Conservation (phyloP, 2,797 vertebrate genomes). For the Periparus ater region DNA sequence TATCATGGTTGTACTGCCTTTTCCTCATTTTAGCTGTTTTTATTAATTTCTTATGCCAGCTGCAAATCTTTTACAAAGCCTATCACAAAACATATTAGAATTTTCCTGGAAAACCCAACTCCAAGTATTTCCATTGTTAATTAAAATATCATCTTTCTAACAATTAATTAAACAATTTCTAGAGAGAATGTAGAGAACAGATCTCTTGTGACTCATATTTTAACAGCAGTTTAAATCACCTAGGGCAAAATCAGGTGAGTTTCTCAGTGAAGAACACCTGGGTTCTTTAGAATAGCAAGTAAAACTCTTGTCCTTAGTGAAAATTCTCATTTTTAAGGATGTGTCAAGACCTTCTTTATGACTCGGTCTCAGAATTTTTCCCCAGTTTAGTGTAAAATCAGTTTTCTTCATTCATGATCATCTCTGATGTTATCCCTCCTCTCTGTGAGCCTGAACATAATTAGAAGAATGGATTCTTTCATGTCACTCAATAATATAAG, state of each 20-base stretch:
- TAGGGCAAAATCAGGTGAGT: not conserved
- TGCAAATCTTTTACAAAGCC: not conserved
- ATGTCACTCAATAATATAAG: not conserved
- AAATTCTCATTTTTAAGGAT: not conserved
- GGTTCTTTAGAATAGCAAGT: not conserved
- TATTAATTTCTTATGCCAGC: not conserved
- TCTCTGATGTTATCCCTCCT: not conserved
- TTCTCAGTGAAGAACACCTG: not conserved
- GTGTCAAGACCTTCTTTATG: not conserved
- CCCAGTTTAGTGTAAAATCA: not conserved
- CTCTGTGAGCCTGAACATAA: not conserved
- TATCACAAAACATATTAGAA: not conserved
- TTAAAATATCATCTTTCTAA: not conserved
- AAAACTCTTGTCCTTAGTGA: not conserved
- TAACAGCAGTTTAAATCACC: not conserved
- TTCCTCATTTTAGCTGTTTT: not conserved
- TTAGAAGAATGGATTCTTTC: not conserved
- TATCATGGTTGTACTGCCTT: not conserved
- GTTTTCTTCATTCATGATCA: not conserved
- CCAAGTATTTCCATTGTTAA: not conserved
- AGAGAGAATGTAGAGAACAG: not conserved
- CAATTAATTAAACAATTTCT: constrained; percentile 10
- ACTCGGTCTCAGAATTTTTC: not conserved
- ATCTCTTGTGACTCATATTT: not conserved
- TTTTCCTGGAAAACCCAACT: not conserved